These are phyloP conservation scores for Apostichopus parvimensis DNA, from an alignment of 35 echinoderm and acorn worm genomes.

Conservation along the genomic window DNA sequence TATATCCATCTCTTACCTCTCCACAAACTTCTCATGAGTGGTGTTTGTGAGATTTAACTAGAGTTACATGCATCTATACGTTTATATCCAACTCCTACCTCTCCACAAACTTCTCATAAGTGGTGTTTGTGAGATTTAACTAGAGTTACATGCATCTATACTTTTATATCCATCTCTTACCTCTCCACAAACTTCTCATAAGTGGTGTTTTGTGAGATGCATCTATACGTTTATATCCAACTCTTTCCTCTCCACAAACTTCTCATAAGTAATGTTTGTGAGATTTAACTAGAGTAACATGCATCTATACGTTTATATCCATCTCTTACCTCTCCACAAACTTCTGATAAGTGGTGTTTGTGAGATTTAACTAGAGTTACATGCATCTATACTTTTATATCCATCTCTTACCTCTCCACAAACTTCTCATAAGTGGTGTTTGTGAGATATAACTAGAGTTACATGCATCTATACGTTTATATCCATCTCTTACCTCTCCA, in stretches of 20 bases:
- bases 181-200: constrained; percentile 98
- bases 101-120: too few relatives aligned
- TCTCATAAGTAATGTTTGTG: too few relatives aligned
- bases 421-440: constrained; percentile 97
- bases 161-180: neutral
- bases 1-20: constrained; percentile 59
- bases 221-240: too few relatives aligned
- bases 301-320: neutral
- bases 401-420: constrained; percentile 76
- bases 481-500: constrained; percentile 72
- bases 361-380: too few relatives aligned
- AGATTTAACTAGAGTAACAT: too few relatives aligned
- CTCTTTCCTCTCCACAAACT: too few relatives aligned
- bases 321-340: constrained; percentile 87
- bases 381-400: neutral
- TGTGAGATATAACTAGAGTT: constrained; percentile 52
- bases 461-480: neutral
- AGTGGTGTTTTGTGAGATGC: constrained; percentile 38
- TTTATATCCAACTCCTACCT: too few relatives aligned
- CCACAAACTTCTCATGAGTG: constrained; percentile 94
- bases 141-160: neutral
- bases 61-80: too few relatives aligned
- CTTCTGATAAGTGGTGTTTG: constrained; percentile 90
- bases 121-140: too few relatives aligned
- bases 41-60: neutral